Base-by-base conservation (phyloP, 1,140 invertebrate species). In the Yoshiicerus persimilis region DNA sequence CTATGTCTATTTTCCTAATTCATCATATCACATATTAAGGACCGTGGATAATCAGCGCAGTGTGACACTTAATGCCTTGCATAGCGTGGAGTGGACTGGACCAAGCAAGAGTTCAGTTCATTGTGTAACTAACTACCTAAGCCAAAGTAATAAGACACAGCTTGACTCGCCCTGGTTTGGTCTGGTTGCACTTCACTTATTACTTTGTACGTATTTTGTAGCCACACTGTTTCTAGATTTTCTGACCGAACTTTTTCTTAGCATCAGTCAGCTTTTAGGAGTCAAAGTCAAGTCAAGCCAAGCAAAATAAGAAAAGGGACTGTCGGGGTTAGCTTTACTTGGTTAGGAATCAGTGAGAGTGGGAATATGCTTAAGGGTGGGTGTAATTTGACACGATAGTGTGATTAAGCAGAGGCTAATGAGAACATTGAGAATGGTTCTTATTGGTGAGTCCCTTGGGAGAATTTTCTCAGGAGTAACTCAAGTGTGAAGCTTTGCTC, bases 361-460 rank as follows among this genome's bases (percentile, higher is more conserved):
- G 86, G 86, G 75, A 87, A 80, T 75, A 39, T 84, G 32, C 56
- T 75, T 77, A 87, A 84, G 88, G 64, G 84, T 86, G 88, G 86
- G 64, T 88, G 89, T 89, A 89, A 89, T 89, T 89, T 89, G 89
- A 89, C 89, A 89, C 87, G 89, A 89, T 89, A 88, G 87, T 89
- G 87, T 87, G 84, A 89, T 87, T 89, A 89, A 86, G 87, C 85
- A 83, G 85, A 47, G 62, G 41, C 86, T 87, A 89, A 88, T 88
- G 89, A 89, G 89, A 88, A 89, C 64, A 89, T 89, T 86, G 87
- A 89, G 89, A 88, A 86, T 89, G 75, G 75, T 25, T 84, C 27
- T 86, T 80, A 70, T 56, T 89, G 86, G 86, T 23, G 86, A 87
- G 89, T 87, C 87, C 84, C 87, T 88, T 87, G 87, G 87, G 87